phyloP scores from a whole-genome alignment of 2,888 invertebrate genomes.

The Diplazon laetatorius region DNA sequence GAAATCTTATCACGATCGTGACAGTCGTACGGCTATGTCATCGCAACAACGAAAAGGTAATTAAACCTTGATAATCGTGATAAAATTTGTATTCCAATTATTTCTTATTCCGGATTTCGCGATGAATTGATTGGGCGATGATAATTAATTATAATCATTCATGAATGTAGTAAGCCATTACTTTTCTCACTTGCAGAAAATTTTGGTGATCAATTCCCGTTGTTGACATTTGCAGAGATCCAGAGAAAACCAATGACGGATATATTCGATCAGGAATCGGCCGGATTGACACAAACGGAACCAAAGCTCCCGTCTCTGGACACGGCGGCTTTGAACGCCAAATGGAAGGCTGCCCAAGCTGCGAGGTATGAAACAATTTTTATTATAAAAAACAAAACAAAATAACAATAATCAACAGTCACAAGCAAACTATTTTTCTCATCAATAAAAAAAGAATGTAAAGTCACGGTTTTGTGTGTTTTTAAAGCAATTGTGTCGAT shows the following conservation, averaged over 20 bases:
- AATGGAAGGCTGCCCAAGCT: conserved; percentile 80
- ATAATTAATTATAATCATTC: conserved; percentile 25
- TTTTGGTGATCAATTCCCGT: conserved; percentile 43
- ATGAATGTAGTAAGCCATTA: conserved; percentile 21
- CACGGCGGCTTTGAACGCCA: conserved; percentile 78
- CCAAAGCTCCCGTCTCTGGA: conserved; percentile 79
- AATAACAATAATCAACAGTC: background rate
- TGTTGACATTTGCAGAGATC: conserved; percentile 72
- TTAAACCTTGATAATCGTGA: background rate
- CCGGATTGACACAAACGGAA: conserved; percentile 77
- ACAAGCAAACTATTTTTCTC: background rate
- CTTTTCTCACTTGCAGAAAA: conserved; percentile 39
- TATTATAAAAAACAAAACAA: background rate
- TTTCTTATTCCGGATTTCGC: conserved; percentile 17
- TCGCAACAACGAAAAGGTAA: conserved; percentile 80
- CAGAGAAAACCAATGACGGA: conserved; percentile 79
- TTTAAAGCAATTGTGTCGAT: background rate
- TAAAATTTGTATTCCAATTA: conserved; percentile 15
- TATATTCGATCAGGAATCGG: conserved; percentile 80
- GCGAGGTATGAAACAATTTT: conserved; percentile 66
- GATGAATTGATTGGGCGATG: too few species aligned
- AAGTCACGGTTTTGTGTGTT: background rate
- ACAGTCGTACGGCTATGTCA: conserved; percentile 75
- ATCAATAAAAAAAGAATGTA: conserved; percentile 5
- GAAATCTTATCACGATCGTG: conserved; percentile 80